A percentile compares a stretch with the other conserved stretches of the same genome.
These are phyloP conservation scores for Peromyscus maniculatus DNA, from an alignment of 2,113 vertebrate genomes.

Conservation along the genomic window DNA sequence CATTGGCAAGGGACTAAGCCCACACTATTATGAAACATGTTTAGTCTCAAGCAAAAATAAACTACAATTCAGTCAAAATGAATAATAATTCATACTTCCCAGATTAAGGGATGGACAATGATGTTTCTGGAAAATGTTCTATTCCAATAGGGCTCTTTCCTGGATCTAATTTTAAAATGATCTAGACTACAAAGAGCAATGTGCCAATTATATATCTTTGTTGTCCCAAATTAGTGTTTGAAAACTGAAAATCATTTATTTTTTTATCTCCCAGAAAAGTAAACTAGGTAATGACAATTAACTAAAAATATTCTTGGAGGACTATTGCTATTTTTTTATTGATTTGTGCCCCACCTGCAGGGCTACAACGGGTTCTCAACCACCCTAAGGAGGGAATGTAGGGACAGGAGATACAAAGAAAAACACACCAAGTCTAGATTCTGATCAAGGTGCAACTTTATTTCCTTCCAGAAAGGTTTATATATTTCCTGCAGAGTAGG, in stretches of 20 bases:
- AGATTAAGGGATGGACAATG: conserved; percentile 61
- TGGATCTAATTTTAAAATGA: conserved; percentile 65
- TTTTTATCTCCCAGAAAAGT: conserved; percentile 37
- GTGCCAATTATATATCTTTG: background rate
- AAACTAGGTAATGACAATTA: conserved; percentile 57
- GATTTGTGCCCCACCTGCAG: too few relatives aligned
- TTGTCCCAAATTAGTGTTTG: background rate
- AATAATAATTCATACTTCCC: conserved; percentile 80
- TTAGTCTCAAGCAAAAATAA: conserved; percentile 84
- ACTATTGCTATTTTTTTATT: background rate
- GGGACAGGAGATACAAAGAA: too few relatives aligned
- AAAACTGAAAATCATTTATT: conserved; percentile 38
- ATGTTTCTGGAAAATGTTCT: conserved; percentile 68
- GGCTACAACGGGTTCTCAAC: too few relatives aligned
- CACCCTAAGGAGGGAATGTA: too few relatives aligned
- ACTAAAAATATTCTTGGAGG: background rate
- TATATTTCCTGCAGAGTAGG: too few relatives aligned
- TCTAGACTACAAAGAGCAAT: background rate
- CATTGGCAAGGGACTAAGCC: conserved; percentile 59
- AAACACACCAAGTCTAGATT: too few relatives aligned
- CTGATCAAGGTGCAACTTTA: too few relatives aligned
- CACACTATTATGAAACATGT: conserved; percentile 68
- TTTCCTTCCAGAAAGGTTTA: too few relatives aligned
- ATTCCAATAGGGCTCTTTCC: conserved; percentile 35
- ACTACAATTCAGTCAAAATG: conserved; percentile 77